These are phyloP conservation scores for Gymnogyps californianus DNA, from an alignment of 2,113 vertebrate genomes.

Conservation along the genomic window DNA sequence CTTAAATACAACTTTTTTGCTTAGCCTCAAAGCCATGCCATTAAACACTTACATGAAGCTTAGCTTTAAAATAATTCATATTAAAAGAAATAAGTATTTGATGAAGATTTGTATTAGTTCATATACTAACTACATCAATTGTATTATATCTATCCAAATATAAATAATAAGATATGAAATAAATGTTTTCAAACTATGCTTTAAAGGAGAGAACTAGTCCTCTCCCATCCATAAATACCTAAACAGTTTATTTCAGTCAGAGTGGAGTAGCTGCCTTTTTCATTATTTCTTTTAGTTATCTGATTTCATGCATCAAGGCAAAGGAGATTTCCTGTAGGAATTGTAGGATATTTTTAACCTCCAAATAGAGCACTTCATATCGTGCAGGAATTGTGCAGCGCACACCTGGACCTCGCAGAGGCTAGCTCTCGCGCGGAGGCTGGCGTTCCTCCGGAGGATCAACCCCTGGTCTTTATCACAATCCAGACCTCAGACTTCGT, in stretches of 20 bases:
- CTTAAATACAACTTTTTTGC: neutral
- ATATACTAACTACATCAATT: neutral
- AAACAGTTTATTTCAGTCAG: neutral
- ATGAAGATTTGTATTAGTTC: neutral
- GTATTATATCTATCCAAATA: neutral
- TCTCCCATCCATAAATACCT: neutral
- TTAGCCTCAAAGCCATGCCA: neutral
- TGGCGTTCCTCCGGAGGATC: neutral
- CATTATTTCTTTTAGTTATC: neutral
- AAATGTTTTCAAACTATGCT: neutral
- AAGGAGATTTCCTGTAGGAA: neutral
- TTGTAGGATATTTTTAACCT: neutral
- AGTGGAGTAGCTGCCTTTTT: neutral
- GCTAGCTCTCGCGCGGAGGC: rapidly evolving
- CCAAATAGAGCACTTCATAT: neutral
- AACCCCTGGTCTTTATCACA: neutral
- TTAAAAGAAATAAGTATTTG: neutral
- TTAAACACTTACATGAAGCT: neutral
- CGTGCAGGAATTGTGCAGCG: rapidly evolving
- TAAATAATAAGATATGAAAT: neutral
- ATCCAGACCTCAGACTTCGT: neutral
- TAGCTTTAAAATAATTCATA: neutral
- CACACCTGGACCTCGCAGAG: neutral
- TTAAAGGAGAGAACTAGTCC: neutral
- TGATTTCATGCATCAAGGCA: neutral